phyloP scores from a whole-genome alignment of 2,888 invertebrate genomes.

The Nycteola revayana region DNA sequence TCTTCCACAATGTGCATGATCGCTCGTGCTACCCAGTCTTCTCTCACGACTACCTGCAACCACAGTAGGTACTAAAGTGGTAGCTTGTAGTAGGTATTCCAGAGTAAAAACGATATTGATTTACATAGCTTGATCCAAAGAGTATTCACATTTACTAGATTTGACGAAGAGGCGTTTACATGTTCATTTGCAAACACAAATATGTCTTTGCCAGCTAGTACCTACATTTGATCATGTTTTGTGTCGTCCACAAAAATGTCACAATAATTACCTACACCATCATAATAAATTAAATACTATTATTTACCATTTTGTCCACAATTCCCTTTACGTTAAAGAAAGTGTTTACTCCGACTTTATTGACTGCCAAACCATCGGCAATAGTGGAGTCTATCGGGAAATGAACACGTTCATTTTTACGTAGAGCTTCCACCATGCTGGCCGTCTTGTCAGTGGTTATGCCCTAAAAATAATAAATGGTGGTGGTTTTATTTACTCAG shows the following conservation, averaged over 20 bases:
- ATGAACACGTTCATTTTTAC: slow-evolving; percentile 87
- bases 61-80: slow-evolving; percentile 2
- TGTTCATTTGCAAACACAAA: too few species aligned
- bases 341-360: slow-evolving; percentile 64
- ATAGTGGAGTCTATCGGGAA: slow-evolving; percentile 86
- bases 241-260: too few species aligned
- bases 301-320: slow-evolving; percentile 69
- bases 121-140: too few species aligned
- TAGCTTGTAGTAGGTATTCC: not conserved
- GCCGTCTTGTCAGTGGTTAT: slow-evolving; percentile 64
- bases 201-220: too few species aligned
- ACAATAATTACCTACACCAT: too few species aligned
- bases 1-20: slow-evolving; percentile 89
- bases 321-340: slow-evolving; percentile 62
- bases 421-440: slow-evolving; percentile 67
- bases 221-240: too few species aligned
- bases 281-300: too few species aligned
- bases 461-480: slow-evolving; percentile 58
- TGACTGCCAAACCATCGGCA: slow-evolving; percentile 88
- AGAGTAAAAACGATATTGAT: too few species aligned
- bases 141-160: too few species aligned
- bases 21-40: slow-evolving; percentile 91
- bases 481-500: too few species aligned
- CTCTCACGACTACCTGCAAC: slow-evolving; percentile 87
- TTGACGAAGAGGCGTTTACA: too few species aligned